Percentiles rank a stretch among this genome's conserved stretches.
phyloP scores from a whole-genome alignment of 2,113 vertebrate genomes.

The Nibea coibor region DNA sequence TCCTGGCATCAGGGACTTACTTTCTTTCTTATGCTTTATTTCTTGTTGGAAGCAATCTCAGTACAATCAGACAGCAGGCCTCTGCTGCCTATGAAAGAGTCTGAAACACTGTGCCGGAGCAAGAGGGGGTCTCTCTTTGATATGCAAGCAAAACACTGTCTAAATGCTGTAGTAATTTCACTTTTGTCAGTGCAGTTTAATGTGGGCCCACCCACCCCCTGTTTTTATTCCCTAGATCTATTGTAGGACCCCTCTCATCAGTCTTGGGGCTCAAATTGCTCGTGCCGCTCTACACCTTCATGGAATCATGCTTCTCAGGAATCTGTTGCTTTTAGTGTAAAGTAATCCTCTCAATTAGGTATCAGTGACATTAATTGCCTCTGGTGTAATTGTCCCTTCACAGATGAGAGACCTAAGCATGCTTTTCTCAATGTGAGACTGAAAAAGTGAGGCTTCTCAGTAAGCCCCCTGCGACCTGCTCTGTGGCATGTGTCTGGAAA shows the following conservation, averaged over 20 bases:
- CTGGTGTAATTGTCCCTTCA: constrained; percentile 79
- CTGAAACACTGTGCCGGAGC: constrained; percentile 3
- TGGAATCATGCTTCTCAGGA: constrained; percentile 51
- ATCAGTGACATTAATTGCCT: constrained; percentile 80
- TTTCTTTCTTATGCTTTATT: constrained; percentile 24
- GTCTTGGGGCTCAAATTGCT: constrained; percentile 34
- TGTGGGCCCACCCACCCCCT: not conserved
- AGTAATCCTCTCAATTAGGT: constrained; percentile 81
- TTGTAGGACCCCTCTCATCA: not conserved
- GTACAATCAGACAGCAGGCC: constrained; percentile 12
- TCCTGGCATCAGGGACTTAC: constrained; percentile 47
- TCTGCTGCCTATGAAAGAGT: constrained; percentile 20
- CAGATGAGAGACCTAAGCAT: constrained; percentile 71
- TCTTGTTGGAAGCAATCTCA: constrained; percentile 26
- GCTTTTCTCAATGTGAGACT: constrained; percentile 44
- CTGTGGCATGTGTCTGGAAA: constrained; percentile 58
- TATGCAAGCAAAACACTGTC: not conserved
- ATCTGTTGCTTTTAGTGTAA: constrained; percentile 73
- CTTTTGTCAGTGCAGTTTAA: not conserved
- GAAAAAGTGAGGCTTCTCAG: constrained; percentile 54
- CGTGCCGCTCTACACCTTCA: constrained; percentile 9
- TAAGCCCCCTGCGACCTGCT: constrained; percentile 31
- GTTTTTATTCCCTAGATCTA: constrained; percentile 1
- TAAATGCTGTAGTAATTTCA: constrained; percentile 8
- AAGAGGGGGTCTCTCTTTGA: constrained; percentile 1